These are phyloP conservation scores for Ophonus ardosiacus DNA, from an alignment of 2,888 invertebrate genomes.

Conservation along the genomic window DNA sequence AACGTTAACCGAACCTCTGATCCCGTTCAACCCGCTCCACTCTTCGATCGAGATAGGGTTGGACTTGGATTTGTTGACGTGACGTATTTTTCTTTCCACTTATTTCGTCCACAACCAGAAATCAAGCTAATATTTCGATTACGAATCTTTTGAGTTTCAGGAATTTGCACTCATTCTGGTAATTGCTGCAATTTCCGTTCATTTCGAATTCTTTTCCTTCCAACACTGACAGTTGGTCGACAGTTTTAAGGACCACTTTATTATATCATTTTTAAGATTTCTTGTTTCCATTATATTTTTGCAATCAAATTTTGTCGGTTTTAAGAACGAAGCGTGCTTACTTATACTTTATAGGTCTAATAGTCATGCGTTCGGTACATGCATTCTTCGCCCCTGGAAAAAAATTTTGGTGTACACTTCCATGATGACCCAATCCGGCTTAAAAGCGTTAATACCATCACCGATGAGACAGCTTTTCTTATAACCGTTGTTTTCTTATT, in stretches of 20 bases:
- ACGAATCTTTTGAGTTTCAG: not conserved
- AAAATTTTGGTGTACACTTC: too few species aligned
- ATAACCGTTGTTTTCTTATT: too few species aligned
- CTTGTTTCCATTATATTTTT: not conserved
- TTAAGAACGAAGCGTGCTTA: too few species aligned
- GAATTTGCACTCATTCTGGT: not conserved
- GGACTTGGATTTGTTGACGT: constrained; percentile 30
- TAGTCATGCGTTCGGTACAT: too few species aligned
- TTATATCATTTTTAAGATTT: not conserved
- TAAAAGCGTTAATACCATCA: too few species aligned
- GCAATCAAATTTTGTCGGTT: not conserved
- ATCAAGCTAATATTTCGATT: constrained; percentile 13
- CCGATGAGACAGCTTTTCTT: too few species aligned
- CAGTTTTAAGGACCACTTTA: not conserved
- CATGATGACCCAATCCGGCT: too few species aligned
- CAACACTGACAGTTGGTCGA: not conserved
- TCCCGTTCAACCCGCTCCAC: constrained; percentile 25
- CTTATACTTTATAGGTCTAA: too few species aligned
- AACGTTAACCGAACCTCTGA: constrained; percentile 38
- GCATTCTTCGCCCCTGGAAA: too few species aligned
- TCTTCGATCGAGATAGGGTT: constrained; percentile 46
- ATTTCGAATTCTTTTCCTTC: not conserved
- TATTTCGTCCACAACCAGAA: constrained; percentile 14
- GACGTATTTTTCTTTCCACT: constrained; percentile 37
- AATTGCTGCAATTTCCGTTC: not conserved